Base-by-base conservation (phyloP, 2,113 vertebrate genomes). In the Argyrosomus japonicus region DNA sequence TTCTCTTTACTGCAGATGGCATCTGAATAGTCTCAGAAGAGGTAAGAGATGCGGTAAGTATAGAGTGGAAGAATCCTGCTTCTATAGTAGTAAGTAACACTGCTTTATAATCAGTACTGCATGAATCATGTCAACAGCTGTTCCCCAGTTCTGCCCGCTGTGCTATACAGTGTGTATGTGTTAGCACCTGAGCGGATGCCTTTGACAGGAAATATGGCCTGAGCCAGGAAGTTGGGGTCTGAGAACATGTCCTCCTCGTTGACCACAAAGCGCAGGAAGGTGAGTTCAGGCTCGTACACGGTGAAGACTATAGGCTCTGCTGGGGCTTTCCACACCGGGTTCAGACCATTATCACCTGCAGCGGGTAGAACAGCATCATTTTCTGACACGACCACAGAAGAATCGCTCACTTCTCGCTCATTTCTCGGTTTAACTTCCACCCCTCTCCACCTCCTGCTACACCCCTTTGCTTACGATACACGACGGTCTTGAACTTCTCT, bases 191-290 rank as follows among this genome's bases (percentile, higher is more conserved):
- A 95, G 81, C 96, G 98, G 43, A 99, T 90, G 75, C 97, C 98
- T 95, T 96, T 98, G 79, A 99, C 95, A 63, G 98, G 97, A 87
- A 97, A 97, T 0, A 97, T 99, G 75, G 97, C 97, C 0, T 99
- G 98, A 51, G 98, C 98, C 25, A 99, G 95, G 91, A 99, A 99
- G 93, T 99, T 99, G 50, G 98, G 97, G 82, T 99, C 98, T 27
- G 98, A 99, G 95, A 99, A 99, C 96, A 99, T 99, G 86, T 99
- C 98, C 80, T 99, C 98, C 88, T 99, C 98, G 0, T 98, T 98
- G 57, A 99, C 97, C 76, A 98, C 97, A 6, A 99, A 99, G 89
- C 97, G 97, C 60, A 99, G 94, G 79, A 98, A 98, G 0, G 97
- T 97, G 4, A 98, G 94, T 56, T 96, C 96, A 2, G 97, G 97